Base-by-base conservation (phyloP, 2,888 invertebrate genomes). In the Microlaimidae sp. region DNA sequence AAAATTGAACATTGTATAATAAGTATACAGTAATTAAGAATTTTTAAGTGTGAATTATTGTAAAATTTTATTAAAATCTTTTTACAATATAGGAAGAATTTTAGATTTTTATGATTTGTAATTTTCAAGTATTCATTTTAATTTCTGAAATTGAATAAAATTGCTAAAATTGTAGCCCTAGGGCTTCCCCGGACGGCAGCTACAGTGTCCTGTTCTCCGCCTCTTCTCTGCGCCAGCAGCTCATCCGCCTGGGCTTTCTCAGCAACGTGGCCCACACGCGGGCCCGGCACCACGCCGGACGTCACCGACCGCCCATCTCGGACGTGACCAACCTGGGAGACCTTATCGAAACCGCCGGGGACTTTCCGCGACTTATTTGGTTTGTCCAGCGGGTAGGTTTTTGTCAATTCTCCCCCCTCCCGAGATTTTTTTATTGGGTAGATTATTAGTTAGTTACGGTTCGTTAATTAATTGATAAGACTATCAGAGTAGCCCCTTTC, bases 201-300 rank as follows among this genome's bases (percentile, higher is more conserved):
- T 3, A 2, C 46, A 46, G 42, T 42, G 26, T 21, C 3, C 26
- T n/a, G n/a, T n/a, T n/a, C n/a, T n/a, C n/a, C n/a, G n/a, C n/a
- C n/a, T n/a, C n/a, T 7, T 13, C 10, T 3, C 19, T 53, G 4
- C 46, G 42, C 56, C 61, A 10, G 58, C 60, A 41, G 61, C 63
- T 58, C 59, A 60, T 5, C 57, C 57, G 19, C 4, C 21, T 29
- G 10, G 38, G 38, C 46, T 45, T 24, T 26, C 52, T 47, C 25
- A 10, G 17, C 19, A 19, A 59, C 60, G 28, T 48, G 55, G 5
- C 3, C 28, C 27, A 19, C 4, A 3, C 24, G 23, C 32, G 25
- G 45, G 26, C 38, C 29, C 13, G 24, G 29, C 10, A 29, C 46
- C n/a, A n/a, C 32, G 32, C 32, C 32, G 17, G 7, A 17, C 32